Base-by-base conservation (phyloP, 1,140 invertebrate genomes). In the Panulirus ornatus region DNA sequence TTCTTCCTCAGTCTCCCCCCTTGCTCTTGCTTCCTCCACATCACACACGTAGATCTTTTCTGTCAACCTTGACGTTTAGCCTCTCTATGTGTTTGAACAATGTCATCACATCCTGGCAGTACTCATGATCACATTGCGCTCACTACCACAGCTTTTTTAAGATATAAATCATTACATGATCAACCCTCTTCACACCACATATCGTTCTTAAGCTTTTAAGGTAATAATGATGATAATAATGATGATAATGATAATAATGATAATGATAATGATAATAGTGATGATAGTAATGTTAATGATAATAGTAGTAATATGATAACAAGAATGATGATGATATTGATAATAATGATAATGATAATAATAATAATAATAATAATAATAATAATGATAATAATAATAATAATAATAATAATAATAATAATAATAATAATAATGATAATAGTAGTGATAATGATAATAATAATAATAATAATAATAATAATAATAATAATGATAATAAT, bases 401-500 rank as follows among this genome's bases (percentile, higher is more conserved):
- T 11, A 58, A 11, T 22, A 58, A 58, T 11, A 22, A 58, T 11
- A 22, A 58, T 11, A 34, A 34, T 73, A 22, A 22, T 27, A 73
- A 22, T 34, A 73, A 73, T 27, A 27, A 73, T 73, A 0, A 73
- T 27, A 2, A 22, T 27, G 1, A 73, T 73, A 34, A 22, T 27
- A 73, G 30, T 27, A 73, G 30, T 27, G 1, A 73, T 73, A 73
- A 73, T 73, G 30, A 27, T 73, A 73, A 34, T 27, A 73, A 73
- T 22, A 2, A 73, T 27, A 73, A 34, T 27, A 73, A 73, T 27
- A 27, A 73, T 27, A 73, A 34, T 27, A 73, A 73, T 27, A 34
- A 34, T 27, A 1, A 27, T 73, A 1, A 34, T 27, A 73, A 73
- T 27, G 30, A 73, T 27, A 73, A 1, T 1, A 73, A 22, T 0